Conservation (phyloP, 53 echinoderm and acorn worm species). For the Holothuria scabra region DNA sequence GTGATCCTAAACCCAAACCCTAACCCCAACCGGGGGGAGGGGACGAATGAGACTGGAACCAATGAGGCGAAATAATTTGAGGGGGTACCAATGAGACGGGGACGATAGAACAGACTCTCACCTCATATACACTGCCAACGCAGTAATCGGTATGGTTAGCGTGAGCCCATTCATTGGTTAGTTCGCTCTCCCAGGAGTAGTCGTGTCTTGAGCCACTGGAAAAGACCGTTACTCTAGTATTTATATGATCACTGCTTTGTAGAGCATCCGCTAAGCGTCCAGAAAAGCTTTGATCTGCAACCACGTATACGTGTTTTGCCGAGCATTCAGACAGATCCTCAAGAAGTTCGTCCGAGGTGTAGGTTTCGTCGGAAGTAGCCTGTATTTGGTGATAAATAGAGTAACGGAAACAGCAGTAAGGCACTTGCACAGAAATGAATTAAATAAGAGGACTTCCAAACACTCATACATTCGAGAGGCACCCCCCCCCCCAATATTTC, state of each 20-base stretch:
- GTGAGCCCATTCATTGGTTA: constrained; percentile 76
- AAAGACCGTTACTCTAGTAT: constrained; percentile 72
- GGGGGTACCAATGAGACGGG: no score
- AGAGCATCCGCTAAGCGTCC: constrained; percentile 71
- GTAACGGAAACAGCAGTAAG: no score
- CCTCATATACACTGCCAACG: constrained; percentile 71
- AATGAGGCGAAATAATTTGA: no score
- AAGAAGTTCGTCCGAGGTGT: constrained; percentile 71
- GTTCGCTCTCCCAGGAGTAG: constrained; percentile 88
- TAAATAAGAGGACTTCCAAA: not conserved
- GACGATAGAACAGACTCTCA: constrained; percentile 5
- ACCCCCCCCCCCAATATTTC: not conserved
- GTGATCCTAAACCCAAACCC: no score
- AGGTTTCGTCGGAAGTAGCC: constrained; percentile 76
- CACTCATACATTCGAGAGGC: not conserved
- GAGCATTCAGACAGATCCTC: constrained; percentile 77
- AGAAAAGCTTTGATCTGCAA: constrained; percentile 96
- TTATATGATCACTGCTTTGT: constrained; percentile 39
- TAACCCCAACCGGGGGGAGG: no score
- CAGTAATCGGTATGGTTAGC: constrained; percentile 90
- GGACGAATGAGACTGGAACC: no score
- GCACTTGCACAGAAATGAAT: not conserved
- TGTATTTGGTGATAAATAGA: constrained; percentile 13
- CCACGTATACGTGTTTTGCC: constrained; percentile 80
- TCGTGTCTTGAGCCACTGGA: constrained; percentile 84